phyloP scores from a whole-genome alignment of 2,888 invertebrate species.

The Creontiades dilutus region DNA sequence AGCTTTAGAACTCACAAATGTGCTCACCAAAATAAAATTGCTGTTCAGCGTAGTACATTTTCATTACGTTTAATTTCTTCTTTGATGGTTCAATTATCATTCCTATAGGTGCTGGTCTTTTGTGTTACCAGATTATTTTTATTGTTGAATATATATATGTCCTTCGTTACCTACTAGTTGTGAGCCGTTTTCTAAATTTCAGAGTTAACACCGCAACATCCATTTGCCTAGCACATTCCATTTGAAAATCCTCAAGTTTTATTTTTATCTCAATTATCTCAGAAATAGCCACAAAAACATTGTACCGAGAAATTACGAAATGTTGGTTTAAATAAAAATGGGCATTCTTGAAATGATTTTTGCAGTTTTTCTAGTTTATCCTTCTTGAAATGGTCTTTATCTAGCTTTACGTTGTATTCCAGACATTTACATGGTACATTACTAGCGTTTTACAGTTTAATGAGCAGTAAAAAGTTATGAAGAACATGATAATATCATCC shows the following conservation, averaged over 20 bases:
- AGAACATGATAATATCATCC: too few species aligned
- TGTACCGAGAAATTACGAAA: background rate
- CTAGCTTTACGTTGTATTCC: too few species aligned
- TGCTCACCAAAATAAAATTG: background rate
- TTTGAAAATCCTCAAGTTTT: background rate
- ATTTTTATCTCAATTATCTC: background rate
- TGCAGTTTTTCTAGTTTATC: background rate
- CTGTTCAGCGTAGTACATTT: background rate
- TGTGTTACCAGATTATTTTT: background rate
- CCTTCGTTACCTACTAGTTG: background rate
- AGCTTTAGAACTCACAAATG: background rate
- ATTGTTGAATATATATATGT: background rate
- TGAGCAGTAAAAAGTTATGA: too few species aligned
- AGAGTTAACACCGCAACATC: background rate
- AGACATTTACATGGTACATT: too few species aligned
- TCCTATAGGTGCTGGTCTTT: background rate
- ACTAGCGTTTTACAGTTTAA: too few species aligned
- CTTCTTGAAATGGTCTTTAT: too few species aligned
- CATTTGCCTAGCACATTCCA: background rate
- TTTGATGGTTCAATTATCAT: constrained; percentile 1
- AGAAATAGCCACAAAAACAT: background rate
- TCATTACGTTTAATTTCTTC: background rate
- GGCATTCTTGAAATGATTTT: constrained; percentile 27
- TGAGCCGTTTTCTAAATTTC: background rate
- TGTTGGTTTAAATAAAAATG: background rate